phyloP scores from a whole-genome alignment of 2,888 invertebrate genomes.

The Drosophila trichaetosa region DNA sequence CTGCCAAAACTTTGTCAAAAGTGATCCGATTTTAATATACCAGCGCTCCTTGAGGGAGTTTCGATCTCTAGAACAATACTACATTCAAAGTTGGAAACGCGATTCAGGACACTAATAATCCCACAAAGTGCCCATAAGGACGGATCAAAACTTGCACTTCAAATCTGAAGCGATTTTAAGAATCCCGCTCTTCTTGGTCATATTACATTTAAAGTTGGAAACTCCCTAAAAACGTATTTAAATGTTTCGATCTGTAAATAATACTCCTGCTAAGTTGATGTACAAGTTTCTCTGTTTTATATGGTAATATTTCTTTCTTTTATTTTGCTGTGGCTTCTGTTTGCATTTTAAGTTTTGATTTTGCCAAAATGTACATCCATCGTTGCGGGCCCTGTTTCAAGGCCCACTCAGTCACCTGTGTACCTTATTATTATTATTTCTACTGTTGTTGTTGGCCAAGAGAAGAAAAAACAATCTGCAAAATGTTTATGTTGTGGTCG shows the following conservation, averaged over 20 bases:
- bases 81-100: too few species aligned
- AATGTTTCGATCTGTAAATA: not conserved
- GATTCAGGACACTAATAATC: too few species aligned
- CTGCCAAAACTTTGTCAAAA: not conserved
- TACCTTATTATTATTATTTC: constrained; percentile 25
- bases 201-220: not conserved
- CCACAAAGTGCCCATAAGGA: too few species aligned
- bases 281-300: not conserved
- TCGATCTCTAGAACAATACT: not conserved
- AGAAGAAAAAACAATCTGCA: constrained; percentile 49
- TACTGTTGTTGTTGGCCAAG: constrained; percentile 9
- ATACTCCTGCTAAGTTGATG: constrained; percentile 6
- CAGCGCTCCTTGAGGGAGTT: not conserved
- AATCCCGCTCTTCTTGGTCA: not conserved
- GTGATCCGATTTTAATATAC: not conserved
- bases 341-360: constrained; percentile 5
- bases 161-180: too few species aligned
- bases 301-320: not conserved
- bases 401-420: not conserved
- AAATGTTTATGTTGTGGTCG: constrained; percentile 74
- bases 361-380: constrained; percentile 5
- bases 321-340: constrained; percentile 11
- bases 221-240: not conserved
- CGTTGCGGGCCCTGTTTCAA: not conserved
- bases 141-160: too few species aligned